Percentiles rank a stretch among this genome's conserved stretches.
Conservation (phyloP, 2,113 vertebrate species). For the Sisor rabdophorus region DNA sequence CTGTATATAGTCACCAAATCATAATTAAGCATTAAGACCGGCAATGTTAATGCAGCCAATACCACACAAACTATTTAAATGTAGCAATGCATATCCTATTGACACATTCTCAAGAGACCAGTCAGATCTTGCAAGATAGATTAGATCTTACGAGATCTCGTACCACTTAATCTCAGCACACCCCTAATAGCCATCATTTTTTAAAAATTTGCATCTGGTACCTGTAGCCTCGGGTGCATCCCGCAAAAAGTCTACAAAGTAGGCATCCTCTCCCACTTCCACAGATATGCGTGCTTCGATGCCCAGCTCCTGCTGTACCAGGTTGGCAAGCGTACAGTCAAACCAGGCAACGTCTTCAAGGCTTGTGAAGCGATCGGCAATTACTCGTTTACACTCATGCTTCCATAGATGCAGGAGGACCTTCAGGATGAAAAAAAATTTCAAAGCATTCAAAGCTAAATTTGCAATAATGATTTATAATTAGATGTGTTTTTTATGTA, state of each 20-base stretch:
- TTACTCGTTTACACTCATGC: constrained; percentile 90
- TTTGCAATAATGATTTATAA: not conserved
- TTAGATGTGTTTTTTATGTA: not conserved
- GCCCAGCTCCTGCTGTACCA: constrained; percentile 74
- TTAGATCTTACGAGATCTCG: no score
- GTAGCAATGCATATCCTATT: no score
- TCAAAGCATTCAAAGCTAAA: not conserved
- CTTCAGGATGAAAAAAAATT: constrained; percentile 58
- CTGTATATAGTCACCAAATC: no score
- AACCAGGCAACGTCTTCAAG: constrained; percentile 85
- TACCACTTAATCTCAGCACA: no score
- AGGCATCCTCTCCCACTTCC: constrained; percentile 69
- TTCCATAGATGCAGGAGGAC: constrained; percentile 83
- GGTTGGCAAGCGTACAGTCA: constrained; percentile 69
- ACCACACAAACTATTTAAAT: no score
- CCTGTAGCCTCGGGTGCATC: constrained; percentile 81
- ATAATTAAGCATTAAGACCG: no score
- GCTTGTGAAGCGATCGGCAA: constrained; percentile 87
- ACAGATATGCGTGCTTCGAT: constrained; percentile 61
- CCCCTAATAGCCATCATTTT: no score
- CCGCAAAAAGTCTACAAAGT: constrained; percentile 92
- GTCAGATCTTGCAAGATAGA: no score
- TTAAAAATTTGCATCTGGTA: constrained; percentile 48
- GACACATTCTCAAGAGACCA: no score
- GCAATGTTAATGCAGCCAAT: no score